Conservation (phyloP, 2,888 invertebrate species). For the Drosophila putrida region DNA sequence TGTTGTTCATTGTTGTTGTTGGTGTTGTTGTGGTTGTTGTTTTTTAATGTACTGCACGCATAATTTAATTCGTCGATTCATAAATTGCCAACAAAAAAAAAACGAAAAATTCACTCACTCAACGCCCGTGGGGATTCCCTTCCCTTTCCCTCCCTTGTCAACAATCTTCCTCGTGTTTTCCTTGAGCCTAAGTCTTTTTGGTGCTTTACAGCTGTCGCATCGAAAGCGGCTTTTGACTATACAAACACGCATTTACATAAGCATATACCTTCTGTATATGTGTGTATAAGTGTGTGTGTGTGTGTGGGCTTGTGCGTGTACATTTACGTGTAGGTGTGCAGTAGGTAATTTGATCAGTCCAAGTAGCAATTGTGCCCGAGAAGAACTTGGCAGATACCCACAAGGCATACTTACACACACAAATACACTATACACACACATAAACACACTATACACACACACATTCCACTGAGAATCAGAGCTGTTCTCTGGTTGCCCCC, state of each 20-base stretch:
- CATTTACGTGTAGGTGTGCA: conserved; percentile 21
- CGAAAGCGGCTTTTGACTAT: conserved; percentile 47
- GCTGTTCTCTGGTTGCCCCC: conserved; percentile 46
- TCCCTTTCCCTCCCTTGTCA: neutral
- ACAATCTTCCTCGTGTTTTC: neutral
- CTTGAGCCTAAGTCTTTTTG: conserved; percentile 31
- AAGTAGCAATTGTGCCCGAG: conserved; percentile 31
- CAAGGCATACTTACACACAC: conserved; percentile 7
- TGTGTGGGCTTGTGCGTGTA: conserved; percentile 7
- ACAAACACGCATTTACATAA: conserved; percentile 36
- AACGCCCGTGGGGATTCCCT: conserved; percentile 31
- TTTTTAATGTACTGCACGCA: conserved; percentile 73
- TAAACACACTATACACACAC: neutral
- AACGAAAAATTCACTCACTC: conserved; percentile 61
- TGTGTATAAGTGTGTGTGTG: neutral
- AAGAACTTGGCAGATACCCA: conserved; percentile 19
- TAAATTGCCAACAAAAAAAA: conserved; percentile 56
- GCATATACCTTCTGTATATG: conserved; percentile 6
- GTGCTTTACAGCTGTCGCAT: conserved; percentile 42
- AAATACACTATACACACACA: conserved; percentile 4
- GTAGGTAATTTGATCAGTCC: conserved; percentile 58
- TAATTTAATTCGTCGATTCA: conserved; percentile 80
- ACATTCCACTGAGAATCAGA: conserved; percentile 18
- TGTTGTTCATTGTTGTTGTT: conserved; percentile 8
- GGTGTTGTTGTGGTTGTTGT: conserved; percentile 22